Conservation (phyloP, 1,140 invertebrate species). For the Zaprionus ornatus region DNA sequence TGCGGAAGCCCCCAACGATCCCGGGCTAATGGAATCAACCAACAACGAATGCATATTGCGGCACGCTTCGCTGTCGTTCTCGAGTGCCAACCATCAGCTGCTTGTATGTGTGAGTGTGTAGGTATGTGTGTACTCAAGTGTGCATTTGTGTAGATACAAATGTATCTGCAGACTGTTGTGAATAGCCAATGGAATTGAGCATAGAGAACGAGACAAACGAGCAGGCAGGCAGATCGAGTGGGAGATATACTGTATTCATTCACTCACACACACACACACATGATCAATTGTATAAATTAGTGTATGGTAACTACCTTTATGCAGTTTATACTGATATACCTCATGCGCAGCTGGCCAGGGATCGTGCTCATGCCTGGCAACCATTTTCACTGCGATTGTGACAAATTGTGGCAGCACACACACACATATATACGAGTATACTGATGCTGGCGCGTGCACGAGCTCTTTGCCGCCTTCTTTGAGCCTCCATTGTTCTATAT, state of each 20-base stretch:
- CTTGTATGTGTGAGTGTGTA: conserved; percentile 2
- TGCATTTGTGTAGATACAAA: conserved; percentile 1
- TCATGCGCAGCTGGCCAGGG: not conserved
- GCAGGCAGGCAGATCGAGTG: conserved; percentile 1
- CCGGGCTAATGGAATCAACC: not conserved
- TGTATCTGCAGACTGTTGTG: not conserved
- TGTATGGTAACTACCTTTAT: not conserved
- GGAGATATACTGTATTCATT: not conserved
- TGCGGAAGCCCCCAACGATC: not conserved
- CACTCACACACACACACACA: not conserved
- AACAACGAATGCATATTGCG: not conserved
- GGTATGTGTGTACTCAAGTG: conserved; percentile 26
- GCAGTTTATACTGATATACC: not conserved
- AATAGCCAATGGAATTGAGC: not conserved
- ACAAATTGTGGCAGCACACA: conserved; percentile 55
- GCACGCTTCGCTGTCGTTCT: not conserved
- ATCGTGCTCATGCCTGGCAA: conserved; percentile 23
- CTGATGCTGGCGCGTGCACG: not conserved
- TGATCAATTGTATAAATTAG: not conserved
- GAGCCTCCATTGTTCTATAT: not conserved
- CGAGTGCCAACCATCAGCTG: not conserved
- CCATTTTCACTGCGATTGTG: conserved; percentile 62
- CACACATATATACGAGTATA: not conserved
- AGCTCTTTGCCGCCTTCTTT: not conserved
- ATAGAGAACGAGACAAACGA: not conserved